These are phyloP conservation scores for Strix uralensis DNA, from an alignment of 2,113 vertebrate genomes.

Conservation along the genomic window DNA sequence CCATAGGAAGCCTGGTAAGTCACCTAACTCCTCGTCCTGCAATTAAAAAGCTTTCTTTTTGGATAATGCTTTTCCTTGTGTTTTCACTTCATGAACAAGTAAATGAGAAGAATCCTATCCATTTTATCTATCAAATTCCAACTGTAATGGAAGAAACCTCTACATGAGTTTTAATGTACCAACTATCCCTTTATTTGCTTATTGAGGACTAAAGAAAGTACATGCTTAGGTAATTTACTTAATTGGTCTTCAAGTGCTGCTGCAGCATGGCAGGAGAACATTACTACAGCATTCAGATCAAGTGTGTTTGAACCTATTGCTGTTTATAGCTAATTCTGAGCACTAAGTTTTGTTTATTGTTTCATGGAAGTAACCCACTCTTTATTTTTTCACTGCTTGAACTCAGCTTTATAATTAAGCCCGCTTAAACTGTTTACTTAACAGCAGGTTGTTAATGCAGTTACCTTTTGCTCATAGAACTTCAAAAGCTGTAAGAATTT, in stretches of 20 bases:
- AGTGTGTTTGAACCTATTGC: neutral
- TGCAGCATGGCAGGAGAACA: neutral
- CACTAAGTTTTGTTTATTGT: neutral
- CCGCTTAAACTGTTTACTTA: neutral
- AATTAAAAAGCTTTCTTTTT: neutral
- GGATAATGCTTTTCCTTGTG: neutral
- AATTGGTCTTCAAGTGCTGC: neutral
- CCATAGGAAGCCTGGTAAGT: neutral
- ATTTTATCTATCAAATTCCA: neutral
- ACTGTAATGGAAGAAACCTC: neutral
- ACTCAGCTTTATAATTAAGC: conserved; percentile 19
- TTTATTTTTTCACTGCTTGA: neutral
- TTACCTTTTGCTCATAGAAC: neutral
- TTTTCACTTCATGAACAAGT: neutral
- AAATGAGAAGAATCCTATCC: neutral
- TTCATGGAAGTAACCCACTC: neutral
- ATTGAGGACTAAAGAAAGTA: neutral
- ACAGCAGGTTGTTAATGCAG: conserved; percentile 7
- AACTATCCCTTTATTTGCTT: neutral
- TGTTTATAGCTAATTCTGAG: neutral
- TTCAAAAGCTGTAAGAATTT: neutral
- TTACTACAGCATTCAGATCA: neutral
- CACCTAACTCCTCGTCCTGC: neutral
- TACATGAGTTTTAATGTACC: neutral
- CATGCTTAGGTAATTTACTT: neutral